Conservation (phyloP, 2,797 vertebrate genomes). For the Staurois parvus region DNA sequence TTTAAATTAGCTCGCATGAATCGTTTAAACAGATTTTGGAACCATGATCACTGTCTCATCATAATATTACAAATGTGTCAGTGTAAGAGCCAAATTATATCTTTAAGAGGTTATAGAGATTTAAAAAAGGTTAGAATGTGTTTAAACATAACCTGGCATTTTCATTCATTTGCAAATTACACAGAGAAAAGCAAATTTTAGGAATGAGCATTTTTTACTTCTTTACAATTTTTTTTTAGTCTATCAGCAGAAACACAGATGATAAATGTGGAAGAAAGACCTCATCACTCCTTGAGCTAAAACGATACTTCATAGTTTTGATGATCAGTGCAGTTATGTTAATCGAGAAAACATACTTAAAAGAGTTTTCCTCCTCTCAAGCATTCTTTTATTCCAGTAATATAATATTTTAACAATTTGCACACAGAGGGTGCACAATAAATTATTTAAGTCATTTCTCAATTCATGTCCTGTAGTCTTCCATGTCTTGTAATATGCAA, state of each 20-base stretch:
- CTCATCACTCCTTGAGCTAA: slow-evolving; percentile 30
- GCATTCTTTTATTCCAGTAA: slow-evolving; percentile 46
- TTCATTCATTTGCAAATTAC: slow-evolving; percentile 50
- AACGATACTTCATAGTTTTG: slow-evolving; percentile 42
- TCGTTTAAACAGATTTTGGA: slow-evolving; percentile 36
- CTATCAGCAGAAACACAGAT: slow-evolving; percentile 43
- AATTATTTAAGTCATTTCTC: slow-evolving; percentile 19
- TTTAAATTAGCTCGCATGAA: slow-evolving; percentile 29
- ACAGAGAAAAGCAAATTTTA: slow-evolving; percentile 29
- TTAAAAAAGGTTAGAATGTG: slow-evolving; percentile 10
- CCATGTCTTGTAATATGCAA: no score
- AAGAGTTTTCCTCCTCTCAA: slow-evolving; percentile 33
- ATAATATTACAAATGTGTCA: slow-evolving; percentile 14
- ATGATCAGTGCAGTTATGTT: slow-evolving; percentile 58
- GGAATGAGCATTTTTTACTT: slow-evolving; percentile 21
- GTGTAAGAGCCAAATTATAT: slow-evolving; percentile 13
- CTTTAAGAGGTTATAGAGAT: slow-evolving; percentile 34
- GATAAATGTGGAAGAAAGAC: slow-evolving; percentile 37
- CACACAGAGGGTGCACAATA: slow-evolving; percentile 17
- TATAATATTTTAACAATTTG: slow-evolving; percentile 46
- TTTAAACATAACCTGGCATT: slow-evolving; percentile 39
- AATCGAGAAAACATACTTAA: slow-evolving; percentile 40
- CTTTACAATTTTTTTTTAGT: slow-evolving; percentile 20
- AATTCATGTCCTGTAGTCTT: background rate
- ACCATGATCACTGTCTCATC: slow-evolving; percentile 14